phyloP scores from a whole-genome alignment of 2,888 invertebrate genomes.

The Hyles lineata region DNA sequence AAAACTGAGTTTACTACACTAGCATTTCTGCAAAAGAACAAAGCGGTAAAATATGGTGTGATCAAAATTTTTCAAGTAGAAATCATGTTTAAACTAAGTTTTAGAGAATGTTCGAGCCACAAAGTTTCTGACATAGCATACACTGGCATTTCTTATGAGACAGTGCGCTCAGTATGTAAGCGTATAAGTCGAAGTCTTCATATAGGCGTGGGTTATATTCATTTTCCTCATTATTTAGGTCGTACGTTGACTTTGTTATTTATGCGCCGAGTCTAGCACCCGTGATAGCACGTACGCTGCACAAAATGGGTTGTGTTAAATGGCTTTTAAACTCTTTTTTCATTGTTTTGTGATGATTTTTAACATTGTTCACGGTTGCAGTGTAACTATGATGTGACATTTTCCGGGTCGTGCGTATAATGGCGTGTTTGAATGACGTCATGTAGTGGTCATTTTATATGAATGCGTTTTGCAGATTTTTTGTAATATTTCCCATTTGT shows the following conservation, averaged over 20 bases:
- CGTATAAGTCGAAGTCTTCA: constrained; percentile 11
- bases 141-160: background rate
- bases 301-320: constrained; percentile 10
- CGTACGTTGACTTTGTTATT: constrained; percentile 48
- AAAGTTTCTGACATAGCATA: background rate
- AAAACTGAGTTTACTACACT: too few relatives aligned
- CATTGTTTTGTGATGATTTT: constrained; percentile 6
- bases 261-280: constrained; percentile 34
- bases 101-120: too few relatives aligned
- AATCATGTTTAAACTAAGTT: too few relatives aligned
- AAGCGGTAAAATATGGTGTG: too few relatives aligned
- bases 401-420: background rate
- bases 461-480: background rate
- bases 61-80: too few relatives aligned
- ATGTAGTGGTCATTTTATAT: background rate
- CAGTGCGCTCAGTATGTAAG: constrained; percentile 4
- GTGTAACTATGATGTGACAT: background rate
- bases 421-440: background rate
- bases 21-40: too few relatives aligned
- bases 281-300: constrained; percentile 22
- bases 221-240: constrained; percentile 54
- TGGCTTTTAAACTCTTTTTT: constrained; percentile 17
- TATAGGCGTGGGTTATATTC: constrained; percentile 37
- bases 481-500: too few relatives aligned
- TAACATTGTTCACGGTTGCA: constrained; percentile 5